phyloP scores from a whole-genome alignment of 2,797 vertebrate species.

The Amphiprion clarkii region DNA sequence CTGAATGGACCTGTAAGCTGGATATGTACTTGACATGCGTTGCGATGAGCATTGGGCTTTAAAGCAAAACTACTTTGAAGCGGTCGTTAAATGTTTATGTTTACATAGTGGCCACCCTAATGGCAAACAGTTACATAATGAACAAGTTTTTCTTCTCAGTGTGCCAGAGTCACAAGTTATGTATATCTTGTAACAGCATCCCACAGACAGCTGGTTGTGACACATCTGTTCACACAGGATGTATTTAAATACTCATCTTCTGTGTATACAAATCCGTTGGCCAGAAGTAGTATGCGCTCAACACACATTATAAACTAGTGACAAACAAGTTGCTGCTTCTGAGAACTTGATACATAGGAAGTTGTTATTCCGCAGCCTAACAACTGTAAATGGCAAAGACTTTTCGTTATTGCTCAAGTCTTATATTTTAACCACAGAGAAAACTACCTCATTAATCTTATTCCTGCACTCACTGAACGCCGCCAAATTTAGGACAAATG shows the following conservation, averaged over 20 bases:
- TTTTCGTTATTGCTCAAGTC: not conserved
- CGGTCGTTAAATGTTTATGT: too few relatives aligned
- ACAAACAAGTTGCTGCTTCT: not conserved
- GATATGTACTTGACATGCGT: not conserved
- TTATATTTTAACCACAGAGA: not conserved
- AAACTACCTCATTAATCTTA: too few relatives aligned
- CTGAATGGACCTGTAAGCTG: too few relatives aligned
- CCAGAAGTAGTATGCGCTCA: not conserved
- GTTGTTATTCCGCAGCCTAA: not conserved
- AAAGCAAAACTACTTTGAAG: not conserved
- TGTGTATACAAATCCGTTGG: not conserved
- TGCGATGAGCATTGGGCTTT: not conserved
- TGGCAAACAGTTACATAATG: not conserved
- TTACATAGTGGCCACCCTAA: too few relatives aligned
- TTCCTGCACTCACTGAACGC: too few relatives aligned
- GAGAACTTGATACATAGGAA: not conserved
- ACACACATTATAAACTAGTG: not conserved
- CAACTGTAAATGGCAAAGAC: not conserved
- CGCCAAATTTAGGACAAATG: not conserved
- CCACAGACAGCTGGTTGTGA: not conserved
- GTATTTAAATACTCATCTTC: not conserved
- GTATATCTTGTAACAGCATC: not conserved
- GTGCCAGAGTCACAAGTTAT: not conserved
- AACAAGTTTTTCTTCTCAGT: not conserved
- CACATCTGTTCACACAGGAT: conserved; percentile 7